Evolutionary conservation across 2,113 vertebrate species (phyloP).

Genomic region (Heterochromis multidens): DNA sequence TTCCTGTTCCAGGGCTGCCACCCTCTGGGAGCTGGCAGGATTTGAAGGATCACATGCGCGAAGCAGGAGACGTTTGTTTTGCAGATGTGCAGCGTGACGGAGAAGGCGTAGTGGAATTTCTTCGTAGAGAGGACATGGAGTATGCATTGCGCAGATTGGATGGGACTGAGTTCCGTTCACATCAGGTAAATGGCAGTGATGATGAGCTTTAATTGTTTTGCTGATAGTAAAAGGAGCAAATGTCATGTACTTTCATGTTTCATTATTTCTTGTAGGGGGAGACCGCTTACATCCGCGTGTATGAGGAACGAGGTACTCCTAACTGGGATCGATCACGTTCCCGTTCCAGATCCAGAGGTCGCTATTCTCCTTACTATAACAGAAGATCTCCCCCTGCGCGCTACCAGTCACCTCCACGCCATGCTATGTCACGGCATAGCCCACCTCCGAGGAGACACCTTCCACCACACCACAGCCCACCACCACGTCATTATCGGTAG

Average conservation of each 20-base stretch:
- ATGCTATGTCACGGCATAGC: conserved; percentile 76
- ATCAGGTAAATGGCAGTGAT: conserved; percentile 72
- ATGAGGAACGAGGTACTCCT: conserved; percentile 81
- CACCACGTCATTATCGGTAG: conserved; percentile 78
- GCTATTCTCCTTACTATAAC: conserved; percentile 86
- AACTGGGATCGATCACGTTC: conserved; percentile 86
- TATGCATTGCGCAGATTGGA: conserved; percentile 82
- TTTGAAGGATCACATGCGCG: conserved; percentile 86
- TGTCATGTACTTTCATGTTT: not conserved
- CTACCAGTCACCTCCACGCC: conserved; percentile 85
- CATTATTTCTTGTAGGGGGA: conserved; percentile 77
- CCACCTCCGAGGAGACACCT: conserved; percentile 72
- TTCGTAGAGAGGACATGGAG: conserved; percentile 87
- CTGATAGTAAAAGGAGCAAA: not conserved
- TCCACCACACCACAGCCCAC: conserved; percentile 70
- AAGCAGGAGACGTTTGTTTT: conserved; percentile 85
- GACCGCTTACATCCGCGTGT: conserved; percentile 87
- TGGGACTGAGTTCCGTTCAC: conserved; percentile 83
- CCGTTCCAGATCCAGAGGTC: conserved; percentile 87
- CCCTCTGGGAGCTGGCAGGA: conserved; percentile 90
- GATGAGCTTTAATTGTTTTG: not conserved
- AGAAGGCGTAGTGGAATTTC: conserved; percentile 85
- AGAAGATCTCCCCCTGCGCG: conserved; percentile 83
- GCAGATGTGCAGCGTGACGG: conserved; percentile 84
- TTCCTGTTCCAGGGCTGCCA: conserved; percentile 75